Evolutionary conservation across 1,140 invertebrate species (phyloP), one percentile per base, ranked within the genome.

Genomic region (Charaxes varanes): DNA sequence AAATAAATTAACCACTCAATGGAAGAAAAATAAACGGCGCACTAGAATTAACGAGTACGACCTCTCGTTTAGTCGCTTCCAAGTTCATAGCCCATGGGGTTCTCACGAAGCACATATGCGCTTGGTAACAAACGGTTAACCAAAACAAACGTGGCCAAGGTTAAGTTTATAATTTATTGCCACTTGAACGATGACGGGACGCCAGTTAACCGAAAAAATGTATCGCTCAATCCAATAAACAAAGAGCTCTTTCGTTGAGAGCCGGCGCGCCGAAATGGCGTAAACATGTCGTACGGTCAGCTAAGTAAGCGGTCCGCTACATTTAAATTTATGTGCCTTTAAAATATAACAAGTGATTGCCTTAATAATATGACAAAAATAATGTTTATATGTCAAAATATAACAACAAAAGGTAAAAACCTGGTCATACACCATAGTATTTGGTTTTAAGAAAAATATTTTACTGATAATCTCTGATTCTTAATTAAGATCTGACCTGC

Each of bases 141-240:
- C 58, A 72, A 78, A 82, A 82, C 73, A 82, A 82, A 69, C 66
- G 55, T 59, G 45, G 55, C 64, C 72, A 79, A 81, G 74, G 76
- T 74, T 80, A 79, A 74, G 64, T 68, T 78, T 61, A 67, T 72
- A 78, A 82, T 82, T 80, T 82, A 82, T 80, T 54, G 49, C 64
- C 76, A 74, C 78, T 82, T 70, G 57, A 64, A 52, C 44, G 70
- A 49, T 66, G 71, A 72, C 70, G 73, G 62, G 58, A 37, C 56
- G 53, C 41, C 56, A 42, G 50, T 55, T 58, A 54, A 46, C 38
- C 38, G 44, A 58, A 72, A 51, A 74, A 62, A 53, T 61, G 45
- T 71, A 62, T 54, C 42, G 48, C 33, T 41, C 49, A 32, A 48
- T 49, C 21, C 48, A 34, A 66, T 72, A 77, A 76, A 80, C 76